Percentiles rank a stretch among this genome's conserved stretches.
These are phyloP conservation scores for Entomobrya multifasciata DNA, from an alignment of 2,888 invertebrate genomes.

Conservation along the genomic window DNA sequence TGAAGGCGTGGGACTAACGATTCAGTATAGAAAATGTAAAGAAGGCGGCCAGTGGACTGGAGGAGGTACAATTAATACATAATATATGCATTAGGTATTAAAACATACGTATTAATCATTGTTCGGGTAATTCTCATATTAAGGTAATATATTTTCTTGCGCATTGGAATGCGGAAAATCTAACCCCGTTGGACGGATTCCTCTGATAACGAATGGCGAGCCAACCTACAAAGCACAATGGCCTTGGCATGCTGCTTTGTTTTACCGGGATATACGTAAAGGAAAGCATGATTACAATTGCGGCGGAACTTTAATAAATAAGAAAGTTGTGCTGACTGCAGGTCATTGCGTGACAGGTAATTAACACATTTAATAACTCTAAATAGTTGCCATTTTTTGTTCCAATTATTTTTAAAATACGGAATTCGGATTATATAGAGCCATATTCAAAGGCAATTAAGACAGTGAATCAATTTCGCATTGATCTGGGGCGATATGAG, in stretches of 20 bases:
- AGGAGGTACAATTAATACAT: too few species aligned
- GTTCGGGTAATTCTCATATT: too few species aligned
- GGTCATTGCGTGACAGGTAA: slow-evolving; percentile 78
- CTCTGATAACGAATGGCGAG: slow-evolving; percentile 72
- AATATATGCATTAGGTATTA: too few species aligned
- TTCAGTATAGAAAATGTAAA: slow-evolving; percentile 74
- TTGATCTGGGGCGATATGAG: slow-evolving; percentile 76
- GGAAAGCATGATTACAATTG: slow-evolving; percentile 84
- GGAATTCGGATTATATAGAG: too few species aligned
- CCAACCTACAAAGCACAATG: slow-evolving; percentile 84
- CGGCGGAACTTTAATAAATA: slow-evolving; percentile 84
- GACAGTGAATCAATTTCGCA: slow-evolving; percentile 49
- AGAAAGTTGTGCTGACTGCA: slow-evolving; percentile 70
- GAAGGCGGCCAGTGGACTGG: slow-evolving; percentile 76
- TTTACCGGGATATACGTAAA: slow-evolving; percentile 30
- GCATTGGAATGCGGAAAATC: slow-evolving; percentile 74
- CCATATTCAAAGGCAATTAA: slow-evolving; percentile 48
- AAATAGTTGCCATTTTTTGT: too few species aligned
- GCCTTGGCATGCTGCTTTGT: slow-evolving; percentile 86
- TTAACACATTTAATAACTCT: too few species aligned
- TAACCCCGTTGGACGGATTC: slow-evolving; percentile 70
- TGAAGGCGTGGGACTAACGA: slow-evolving; percentile 66
- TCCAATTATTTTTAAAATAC: too few species aligned
- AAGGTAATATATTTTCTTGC: slow-evolving; percentile 74
- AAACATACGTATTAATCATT: too few species aligned